Base-by-base conservation (phyloP, 2,888 invertebrate genomes). In the Lapara coniferarum region DNA sequence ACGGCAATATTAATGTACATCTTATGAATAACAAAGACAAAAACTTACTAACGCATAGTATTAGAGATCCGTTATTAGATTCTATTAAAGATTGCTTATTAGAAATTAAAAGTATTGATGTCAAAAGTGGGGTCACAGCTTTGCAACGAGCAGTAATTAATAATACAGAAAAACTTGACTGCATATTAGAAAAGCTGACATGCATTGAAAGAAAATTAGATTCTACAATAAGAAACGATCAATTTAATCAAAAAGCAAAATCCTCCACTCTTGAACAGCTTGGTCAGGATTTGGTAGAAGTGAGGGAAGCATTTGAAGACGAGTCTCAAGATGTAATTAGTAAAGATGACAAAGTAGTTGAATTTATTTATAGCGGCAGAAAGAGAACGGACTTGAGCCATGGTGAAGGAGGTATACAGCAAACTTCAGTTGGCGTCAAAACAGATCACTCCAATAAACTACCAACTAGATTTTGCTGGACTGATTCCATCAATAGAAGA, bases 391-490 rank as follows among this genome's bases (percentile, higher is more conserved):
- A 70, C 53, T 66, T 77, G 19, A 85, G 80, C 13, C 80, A 80
- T 70, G 89, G 88, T 2, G 91, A 91, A 71, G 70, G 80, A 2
- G 77, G 74, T 5, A 66, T 69, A 16, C 75, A 73, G 71, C 70
- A 74, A 0, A 66, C 75, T 10, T 68, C 74, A 10, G 72, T 74
- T n/a, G 84, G 78, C 10, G 72, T 82, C 0, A 87, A 82, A 73
- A 76, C 84, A 44, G 88, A 88, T 25, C 82, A 80, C 46, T 80
- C 82, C 0, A 86, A 85, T 16, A 85, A 88, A 70, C 78, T 89
- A 2, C 92, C 93, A 16, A 84, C 88, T 44, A 82, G 87, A 58
- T 93, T 89, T 76, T 92, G 92, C 73, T 93, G 93, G 93, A 92
- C 92, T 0, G 93, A 92, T 71, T 80, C 85, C 71, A 82, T 74